phyloP scores from a whole-genome alignment of 2,888 invertebrate genomes.

The Nipponacmea schrenckii region DNA sequence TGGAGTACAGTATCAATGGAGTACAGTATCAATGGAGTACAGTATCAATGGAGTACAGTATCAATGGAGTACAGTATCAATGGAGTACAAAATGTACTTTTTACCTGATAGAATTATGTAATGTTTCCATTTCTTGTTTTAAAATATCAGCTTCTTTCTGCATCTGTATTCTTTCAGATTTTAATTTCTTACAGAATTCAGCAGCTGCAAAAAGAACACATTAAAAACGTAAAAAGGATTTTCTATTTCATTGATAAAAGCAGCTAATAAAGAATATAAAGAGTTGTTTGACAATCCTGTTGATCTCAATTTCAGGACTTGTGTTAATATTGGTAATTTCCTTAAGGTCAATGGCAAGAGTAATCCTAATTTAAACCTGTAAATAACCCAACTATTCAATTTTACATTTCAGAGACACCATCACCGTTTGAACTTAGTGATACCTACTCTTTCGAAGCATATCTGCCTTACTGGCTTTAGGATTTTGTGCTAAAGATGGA shows the following conservation, averaged over 20 bases:
- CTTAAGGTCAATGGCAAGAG: no score
- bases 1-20: no score
- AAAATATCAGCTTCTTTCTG: conserved; percentile 90
- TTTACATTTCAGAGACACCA: no score
- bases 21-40: no score
- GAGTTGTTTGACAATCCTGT: no score
- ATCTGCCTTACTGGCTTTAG: conserved; percentile 88
- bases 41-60: no score
- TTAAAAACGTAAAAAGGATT: not conserved
- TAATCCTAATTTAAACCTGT: no score
- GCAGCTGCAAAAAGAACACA: conserved; percentile 71
- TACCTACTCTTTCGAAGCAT: conserved; percentile 89
- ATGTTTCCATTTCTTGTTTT: conserved; percentile 87
- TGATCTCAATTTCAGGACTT: no score
- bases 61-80: no score
- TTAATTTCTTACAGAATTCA: conserved; percentile 90
- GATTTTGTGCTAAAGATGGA: conserved; percentile 86
- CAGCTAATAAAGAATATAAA: not conserved
- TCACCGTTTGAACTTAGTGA: no score
- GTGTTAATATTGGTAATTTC: no score
- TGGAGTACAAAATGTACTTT: conserved; percentile 8
- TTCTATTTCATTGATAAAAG: not conserved
- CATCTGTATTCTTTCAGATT: conserved; percentile 84
- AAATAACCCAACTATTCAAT: no score
- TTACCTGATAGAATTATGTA: conserved; percentile 91